Conservation (phyloP, 2,797 vertebrate species). For the Pelobates cultripes region DNA sequence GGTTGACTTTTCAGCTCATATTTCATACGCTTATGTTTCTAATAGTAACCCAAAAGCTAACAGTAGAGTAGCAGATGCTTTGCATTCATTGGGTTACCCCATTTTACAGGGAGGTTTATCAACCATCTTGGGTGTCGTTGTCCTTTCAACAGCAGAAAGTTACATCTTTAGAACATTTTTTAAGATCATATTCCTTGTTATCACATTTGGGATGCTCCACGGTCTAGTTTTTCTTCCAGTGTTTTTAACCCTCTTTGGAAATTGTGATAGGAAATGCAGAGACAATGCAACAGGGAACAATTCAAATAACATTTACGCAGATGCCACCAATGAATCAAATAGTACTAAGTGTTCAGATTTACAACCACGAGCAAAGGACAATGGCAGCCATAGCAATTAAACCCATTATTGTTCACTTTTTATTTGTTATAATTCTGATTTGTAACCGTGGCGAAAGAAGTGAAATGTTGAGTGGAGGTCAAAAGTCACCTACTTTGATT, state of each 20-base stretch:
- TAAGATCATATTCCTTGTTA: conserved; percentile 85
- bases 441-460: no score
- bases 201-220: conserved; percentile 77
- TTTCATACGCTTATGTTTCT: conserved; percentile 79
- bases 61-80: conserved; percentile 68
- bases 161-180: conserved; percentile 89
- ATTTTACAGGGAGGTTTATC: conserved; percentile 81
- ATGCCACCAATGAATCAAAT: no score
- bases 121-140: conserved; percentile 79
- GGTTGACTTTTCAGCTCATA: conserved; percentile 87
- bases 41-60: conserved; percentile 68
- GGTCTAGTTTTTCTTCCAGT: conserved; percentile 84
- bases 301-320: no score
- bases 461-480: no score
- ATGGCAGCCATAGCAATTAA: conserved; percentile 63
- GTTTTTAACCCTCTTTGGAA: conserved; percentile 78
- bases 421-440: no score
- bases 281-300: not conserved
- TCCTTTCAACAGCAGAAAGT: conserved; percentile 73
- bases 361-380: no score
- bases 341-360: no score
- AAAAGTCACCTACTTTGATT: no score
- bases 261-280: conserved; percentile 16
- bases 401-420: no score
- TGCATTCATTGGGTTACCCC: conserved; percentile 78